phyloP scores from a whole-genome alignment of 2,888 invertebrate genomes.

The Bellardia bayeri region DNA sequence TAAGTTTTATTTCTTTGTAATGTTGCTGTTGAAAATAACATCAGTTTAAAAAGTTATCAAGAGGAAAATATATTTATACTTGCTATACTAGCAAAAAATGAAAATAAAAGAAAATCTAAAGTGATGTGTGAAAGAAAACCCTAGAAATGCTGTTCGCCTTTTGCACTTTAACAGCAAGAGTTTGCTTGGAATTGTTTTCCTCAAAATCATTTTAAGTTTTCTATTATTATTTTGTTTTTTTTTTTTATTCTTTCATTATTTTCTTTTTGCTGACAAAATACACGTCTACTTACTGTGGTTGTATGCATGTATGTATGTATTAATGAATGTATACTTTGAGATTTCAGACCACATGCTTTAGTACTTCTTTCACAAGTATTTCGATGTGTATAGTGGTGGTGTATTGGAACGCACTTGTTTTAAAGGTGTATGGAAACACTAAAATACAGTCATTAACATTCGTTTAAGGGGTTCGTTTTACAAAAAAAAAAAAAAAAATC shows the following conservation, averaged over 20 bases:
- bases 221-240: neutral
- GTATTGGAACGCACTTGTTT: constrained; percentile 30
- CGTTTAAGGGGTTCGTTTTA: neutral
- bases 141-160: constrained; percentile 61
- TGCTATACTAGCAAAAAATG: neutral
- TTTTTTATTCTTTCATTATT: neutral
- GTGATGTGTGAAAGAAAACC: constrained; percentile 49
- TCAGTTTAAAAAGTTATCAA: constrained; percentile 41
- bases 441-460: constrained; percentile 5
- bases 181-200: constrained; percentile 35
- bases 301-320: neutral
- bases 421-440: neutral
- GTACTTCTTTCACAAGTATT: neutral
- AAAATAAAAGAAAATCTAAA: constrained; percentile 49
- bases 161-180: constrained; percentile 53
- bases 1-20: constrained; percentile 11
- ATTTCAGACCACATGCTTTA: constrained; percentile 40
- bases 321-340: neutral
- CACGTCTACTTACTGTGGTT: neutral
- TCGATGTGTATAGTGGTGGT: neutral
- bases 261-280: constrained; percentile 22
- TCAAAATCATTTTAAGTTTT: constrained; percentile 48
- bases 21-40: constrained; percentile 22
- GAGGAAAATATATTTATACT: constrained; percentile 26
- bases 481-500: no score